These are phyloP conservation scores for honey bee (Apis mellifera) DNA, from an alignment of 1,140 invertebrate genomes.

Conservation along the genomic window DNA sequence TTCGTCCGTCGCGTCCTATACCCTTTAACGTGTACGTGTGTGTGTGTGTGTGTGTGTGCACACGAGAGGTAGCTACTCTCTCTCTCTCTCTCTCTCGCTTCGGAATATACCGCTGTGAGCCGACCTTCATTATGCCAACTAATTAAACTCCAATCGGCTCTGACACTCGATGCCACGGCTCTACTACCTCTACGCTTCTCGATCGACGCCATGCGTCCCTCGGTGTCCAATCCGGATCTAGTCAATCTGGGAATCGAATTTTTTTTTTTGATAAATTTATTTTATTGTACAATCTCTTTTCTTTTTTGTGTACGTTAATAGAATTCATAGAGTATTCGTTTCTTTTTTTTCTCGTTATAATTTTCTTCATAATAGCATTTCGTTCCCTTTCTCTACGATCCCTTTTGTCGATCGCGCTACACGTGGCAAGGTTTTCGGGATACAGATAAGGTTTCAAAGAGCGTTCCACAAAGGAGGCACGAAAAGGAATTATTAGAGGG, in stretches of 20 bases:
- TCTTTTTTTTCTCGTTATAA: background rate
- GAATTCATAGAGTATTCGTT: too few relatives aligned
- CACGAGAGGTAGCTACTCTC: background rate
- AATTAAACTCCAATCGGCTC: slow-evolving; percentile 74
- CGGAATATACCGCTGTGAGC: slow-evolving; percentile 38
- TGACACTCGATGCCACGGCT: slow-evolving; percentile 52
- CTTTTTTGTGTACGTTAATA: too few relatives aligned
- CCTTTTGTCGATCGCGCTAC: background rate
- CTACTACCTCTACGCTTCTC: slow-evolving; percentile 32
- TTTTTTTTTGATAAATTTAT: too few relatives aligned
- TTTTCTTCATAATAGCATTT: background rate
- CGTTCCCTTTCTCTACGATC: background rate
- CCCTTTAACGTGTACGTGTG: slow-evolving; percentile 11
- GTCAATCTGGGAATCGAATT: too few relatives aligned
- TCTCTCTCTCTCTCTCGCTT: too few relatives aligned
- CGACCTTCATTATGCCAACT: slow-evolving; percentile 72
- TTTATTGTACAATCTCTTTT: too few relatives aligned
- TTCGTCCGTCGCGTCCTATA: slow-evolving; percentile 45
- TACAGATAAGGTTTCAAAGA: slow-evolving; percentile 37
- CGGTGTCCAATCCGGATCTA: too few relatives aligned
- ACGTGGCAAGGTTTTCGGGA: slow-evolving; percentile 29
- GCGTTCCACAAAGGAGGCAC: background rate
- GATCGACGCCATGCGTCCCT: slow-evolving; percentile 29
- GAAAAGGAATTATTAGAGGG: slow-evolving; percentile 28
- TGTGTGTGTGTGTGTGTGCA: too few relatives aligned